A percentile compares a stretch with the other conserved stretches of the same genome.
Evolutionary conservation across 2,888 invertebrate species (phyloP).

Genomic region (Polymixis lichenea): DNA sequence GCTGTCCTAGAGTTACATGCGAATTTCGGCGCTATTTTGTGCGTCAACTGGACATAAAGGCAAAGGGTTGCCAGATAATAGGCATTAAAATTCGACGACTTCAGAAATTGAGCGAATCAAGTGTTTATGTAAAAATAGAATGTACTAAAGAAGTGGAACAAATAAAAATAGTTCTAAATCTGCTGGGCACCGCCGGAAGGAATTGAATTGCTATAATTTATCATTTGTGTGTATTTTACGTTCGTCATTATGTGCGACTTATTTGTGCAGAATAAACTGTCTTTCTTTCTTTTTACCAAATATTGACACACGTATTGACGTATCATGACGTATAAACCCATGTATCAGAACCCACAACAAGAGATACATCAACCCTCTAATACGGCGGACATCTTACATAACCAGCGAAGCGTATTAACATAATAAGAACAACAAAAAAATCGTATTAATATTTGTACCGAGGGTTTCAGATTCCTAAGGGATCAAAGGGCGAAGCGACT

Average conservation of each 20-base stretch:
- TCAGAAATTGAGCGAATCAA: conserved; percentile 3
- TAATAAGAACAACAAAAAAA: conserved; percentile 68
- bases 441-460: conserved; percentile 66
- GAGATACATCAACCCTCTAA: conserved; percentile 24
- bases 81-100: conserved; percentile 30
- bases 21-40: neutral
- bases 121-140: neutral
- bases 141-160: neutral
- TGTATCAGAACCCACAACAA: conserved; percentile 21
- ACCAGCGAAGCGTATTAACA: conserved; percentile 65
- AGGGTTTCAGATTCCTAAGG: conserved; percentile 63
- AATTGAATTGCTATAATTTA: neutral
- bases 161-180: neutral
- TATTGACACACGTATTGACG: neutral
- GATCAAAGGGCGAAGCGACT: conserved; percentile 63
- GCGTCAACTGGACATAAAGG: neutral
- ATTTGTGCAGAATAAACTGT: neutral
- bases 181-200: neutral
- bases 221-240: neutral
- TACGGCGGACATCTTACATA: conserved; percentile 48
- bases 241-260: neutral
- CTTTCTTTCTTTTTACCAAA: neutral
- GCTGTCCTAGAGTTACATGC: conserved; percentile 38
- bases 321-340: neutral
- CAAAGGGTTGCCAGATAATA: conserved; percentile 24